These are phyloP conservation scores for Caenorhabditis inopinata DNA, from an alignment of 1,140 invertebrate genomes.

Conservation along the genomic window DNA sequence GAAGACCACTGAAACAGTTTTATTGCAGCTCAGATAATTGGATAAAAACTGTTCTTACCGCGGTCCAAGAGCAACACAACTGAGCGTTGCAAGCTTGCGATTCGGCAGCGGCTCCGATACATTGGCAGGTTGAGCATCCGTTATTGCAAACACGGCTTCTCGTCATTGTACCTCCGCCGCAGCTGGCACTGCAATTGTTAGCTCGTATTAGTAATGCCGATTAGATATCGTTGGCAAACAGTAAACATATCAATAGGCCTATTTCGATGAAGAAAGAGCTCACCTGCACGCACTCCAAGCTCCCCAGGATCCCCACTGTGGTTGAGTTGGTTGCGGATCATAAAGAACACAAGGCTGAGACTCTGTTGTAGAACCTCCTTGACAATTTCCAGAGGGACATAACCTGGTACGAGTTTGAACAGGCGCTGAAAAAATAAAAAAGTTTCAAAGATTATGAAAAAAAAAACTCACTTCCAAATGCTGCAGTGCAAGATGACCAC, in stretches of 20 bases:
- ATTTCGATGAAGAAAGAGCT: background rate
- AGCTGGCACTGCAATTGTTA: conserved; percentile 50
- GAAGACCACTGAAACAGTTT: conserved; percentile 34
- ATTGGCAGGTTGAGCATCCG: conserved; percentile 45
- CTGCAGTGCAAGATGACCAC: conserved; percentile 6
- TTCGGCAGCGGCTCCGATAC: conserved; percentile 38
- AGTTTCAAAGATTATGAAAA: background rate
- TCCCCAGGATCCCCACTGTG: conserved; percentile 65
- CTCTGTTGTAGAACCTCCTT: conserved; percentile 40
- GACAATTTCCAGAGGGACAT: conserved; percentile 44
- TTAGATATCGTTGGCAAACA: background rate
- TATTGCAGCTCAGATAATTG: background rate
- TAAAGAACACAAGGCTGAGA: conserved; percentile 38
- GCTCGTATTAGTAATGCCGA: background rate
- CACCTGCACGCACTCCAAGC: conserved; percentile 55
- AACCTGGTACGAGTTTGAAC: conserved; percentile 38
- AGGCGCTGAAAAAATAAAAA: background rate
- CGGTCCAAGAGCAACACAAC: conserved; percentile 39
- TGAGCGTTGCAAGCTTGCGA: conserved; percentile 45
- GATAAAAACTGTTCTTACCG: background rate
- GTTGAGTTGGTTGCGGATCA: conserved; percentile 31
- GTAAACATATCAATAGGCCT: background rate
- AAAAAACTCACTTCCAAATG: conserved; percentile 10
- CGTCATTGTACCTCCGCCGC: conserved; percentile 65
- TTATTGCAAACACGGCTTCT: conserved; percentile 59